Evolutionary conservation across 2,797 vertebrate genomes (phyloP).

Genomic region (Kryptolebias ocellatus): DNA sequence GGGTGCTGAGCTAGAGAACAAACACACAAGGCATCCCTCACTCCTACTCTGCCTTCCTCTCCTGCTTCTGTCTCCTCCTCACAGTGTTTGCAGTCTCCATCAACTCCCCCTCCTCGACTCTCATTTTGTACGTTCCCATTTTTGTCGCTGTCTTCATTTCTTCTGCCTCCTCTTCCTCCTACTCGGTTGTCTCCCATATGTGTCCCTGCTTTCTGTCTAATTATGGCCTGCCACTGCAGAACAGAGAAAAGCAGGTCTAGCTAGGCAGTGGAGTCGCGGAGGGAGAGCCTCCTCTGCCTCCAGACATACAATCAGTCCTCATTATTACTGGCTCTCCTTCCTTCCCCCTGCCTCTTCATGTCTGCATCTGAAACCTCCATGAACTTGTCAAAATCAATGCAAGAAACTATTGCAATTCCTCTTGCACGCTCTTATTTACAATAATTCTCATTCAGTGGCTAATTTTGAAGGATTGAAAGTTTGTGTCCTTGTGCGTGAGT

Average conservation of each 20-base stretch:
- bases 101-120: constrained; percentile 25
- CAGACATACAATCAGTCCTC: constrained; percentile 77
- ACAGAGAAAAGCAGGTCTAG: constrained; percentile 59
- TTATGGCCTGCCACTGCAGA: constrained; percentile 76
- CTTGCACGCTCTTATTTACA: constrained; percentile 43
- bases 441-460: constrained; percentile 35
- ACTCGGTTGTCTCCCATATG: constrained; percentile 69
- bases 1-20: constrained; percentile 75
- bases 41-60: constrained; percentile 65
- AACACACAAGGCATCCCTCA: constrained; percentile 68
- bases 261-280: constrained; percentile 60
- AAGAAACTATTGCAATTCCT: constrained; percentile 34
- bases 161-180: constrained; percentile 64
- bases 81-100: constrained; percentile 46
- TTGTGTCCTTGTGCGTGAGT: constrained; percentile 17
- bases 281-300: constrained; percentile 67
- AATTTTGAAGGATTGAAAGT: constrained; percentile 20
- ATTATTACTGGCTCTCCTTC: constrained; percentile 64
- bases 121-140: constrained; percentile 52
- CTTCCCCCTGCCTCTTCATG: constrained; percentile 38
- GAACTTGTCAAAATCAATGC: constrained; percentile 39
- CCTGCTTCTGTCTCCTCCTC: constrained; percentile 60
- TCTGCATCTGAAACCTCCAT: constrained; percentile 50
- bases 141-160: constrained; percentile 52
- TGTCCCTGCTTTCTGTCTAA: constrained; percentile 73